A percentile compares a stretch with the other conserved stretches of the same genome.
Evolutionary conservation across 2,888 invertebrate genomes (phyloP).

Genomic region (Meteorus colon): DNA sequence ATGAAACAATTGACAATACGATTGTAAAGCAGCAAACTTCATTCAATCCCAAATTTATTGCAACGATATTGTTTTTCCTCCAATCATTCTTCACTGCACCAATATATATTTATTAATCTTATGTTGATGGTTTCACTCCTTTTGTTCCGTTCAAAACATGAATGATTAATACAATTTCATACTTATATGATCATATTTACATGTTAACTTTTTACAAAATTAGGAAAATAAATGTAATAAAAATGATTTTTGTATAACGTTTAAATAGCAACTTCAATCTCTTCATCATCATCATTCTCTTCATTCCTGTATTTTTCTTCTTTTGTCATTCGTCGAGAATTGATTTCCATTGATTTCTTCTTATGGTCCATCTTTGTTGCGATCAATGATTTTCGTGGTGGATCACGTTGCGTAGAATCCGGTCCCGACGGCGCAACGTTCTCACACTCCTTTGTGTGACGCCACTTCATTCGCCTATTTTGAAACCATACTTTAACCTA

Average conservation of each 20-base stretch:
- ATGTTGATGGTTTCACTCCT: neutral
- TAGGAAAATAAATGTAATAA: constrained; percentile 20
- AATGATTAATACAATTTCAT: neutral
- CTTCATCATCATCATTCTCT: constrained; percentile 59
- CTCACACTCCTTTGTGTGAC: constrained; percentile 82
- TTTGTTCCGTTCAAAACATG: neutral
- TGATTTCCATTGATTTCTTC: neutral
- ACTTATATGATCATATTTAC: neutral
- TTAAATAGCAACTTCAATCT: constrained; percentile 65
- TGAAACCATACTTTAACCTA: constrained; percentile 96
- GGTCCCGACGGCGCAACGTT: constrained; percentile 47
- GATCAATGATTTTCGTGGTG: neutral
- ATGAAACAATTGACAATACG: neutral
- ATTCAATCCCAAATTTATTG: neutral
- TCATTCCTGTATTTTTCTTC: constrained; percentile 8
- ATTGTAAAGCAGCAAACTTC: neutral
- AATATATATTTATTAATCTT: no score
- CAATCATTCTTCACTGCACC: no score
- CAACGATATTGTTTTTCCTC: no score
- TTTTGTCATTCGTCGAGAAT: neutral
- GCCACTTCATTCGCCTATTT: constrained; percentile 92
- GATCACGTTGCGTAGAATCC: constrained; percentile 53
- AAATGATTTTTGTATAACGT: constrained; percentile 25
- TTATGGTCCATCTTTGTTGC: neutral
- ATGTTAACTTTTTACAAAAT: constrained; percentile 14